Evolutionary conservation across 2,113 vertebrate genomes (phyloP), one percentile per base, ranked within the genome.

Genomic region (Scalopus aquaticus): DNA sequence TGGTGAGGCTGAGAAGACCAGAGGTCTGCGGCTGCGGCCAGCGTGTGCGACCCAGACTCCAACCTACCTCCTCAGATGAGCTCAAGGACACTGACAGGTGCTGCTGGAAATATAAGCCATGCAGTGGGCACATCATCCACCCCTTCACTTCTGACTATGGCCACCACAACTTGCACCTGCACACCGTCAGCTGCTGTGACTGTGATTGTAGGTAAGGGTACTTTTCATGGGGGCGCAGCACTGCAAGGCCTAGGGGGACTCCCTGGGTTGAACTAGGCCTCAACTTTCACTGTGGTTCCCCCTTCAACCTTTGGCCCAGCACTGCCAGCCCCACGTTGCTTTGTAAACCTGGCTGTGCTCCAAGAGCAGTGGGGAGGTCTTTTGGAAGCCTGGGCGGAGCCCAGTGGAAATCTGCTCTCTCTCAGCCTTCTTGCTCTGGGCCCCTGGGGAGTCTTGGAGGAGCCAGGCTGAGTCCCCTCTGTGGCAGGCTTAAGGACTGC

Each of bases 41-140:
- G 37, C 28, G 2, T n/a, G 5, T 77, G 11, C 95, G 78, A 95
- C 89, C 58, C 6, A 64, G 0, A 2, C 0, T 58, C 67, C 7
- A 20, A 6, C 54, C n/a, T n/a, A 10, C 44, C 56, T 28, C 9
- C 15, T 24, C 96, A 99, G 99, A 99, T n/a, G 98, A 99, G 6
- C 98, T 99, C 94, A 97, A 89, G 54, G 98, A 99, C 90, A 98
- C 99, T 0, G 99, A 99, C 88, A 97, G 97, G 44, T 99, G 99
- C 97, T 99, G 99, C 97, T 98, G 99, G 58, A 98, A 98, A 16
- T 99, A 99, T 0, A 99, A 99, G 95, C 99, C 99, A 96, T 99
- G 99, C 79, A 28, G 65, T 0, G 98, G 98, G 49, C 98, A 99
- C 3, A 97, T 99, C 98, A 99, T 99, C 97, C 98, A 99, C 82